phyloP scores from a whole-genome alignment of 2,113 vertebrate genomes.

The Dendropsophus ebraccatus region DNA sequence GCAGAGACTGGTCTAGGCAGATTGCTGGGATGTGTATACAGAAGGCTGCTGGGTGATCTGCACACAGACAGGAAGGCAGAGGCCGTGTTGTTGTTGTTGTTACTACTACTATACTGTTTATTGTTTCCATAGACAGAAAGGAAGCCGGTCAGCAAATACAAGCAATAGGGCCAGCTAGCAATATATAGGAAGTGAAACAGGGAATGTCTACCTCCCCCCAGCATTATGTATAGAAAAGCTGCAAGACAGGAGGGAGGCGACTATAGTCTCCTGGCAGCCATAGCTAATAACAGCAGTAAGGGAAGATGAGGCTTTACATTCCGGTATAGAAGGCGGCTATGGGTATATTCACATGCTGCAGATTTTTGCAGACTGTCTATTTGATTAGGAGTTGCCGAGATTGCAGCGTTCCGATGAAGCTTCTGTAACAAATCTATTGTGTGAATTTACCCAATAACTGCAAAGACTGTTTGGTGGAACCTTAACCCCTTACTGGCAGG shows the following conservation, averaged over 20 bases:
- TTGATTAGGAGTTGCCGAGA: too few relatives aligned
- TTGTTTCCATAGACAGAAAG: too few relatives aligned
- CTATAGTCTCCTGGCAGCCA: neutral
- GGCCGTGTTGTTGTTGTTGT: neutral
- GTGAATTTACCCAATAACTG: too few relatives aligned
- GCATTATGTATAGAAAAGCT: neutral
- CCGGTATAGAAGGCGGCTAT: neutral
- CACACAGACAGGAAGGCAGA: neutral
- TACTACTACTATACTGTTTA: too few relatives aligned
- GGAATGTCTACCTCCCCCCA: neutral
- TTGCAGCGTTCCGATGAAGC: too few relatives aligned
- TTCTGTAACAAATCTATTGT: too few relatives aligned
- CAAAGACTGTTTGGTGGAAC: too few relatives aligned
- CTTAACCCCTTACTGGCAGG: too few relatives aligned
- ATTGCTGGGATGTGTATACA: neutral
- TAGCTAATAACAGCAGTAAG: neutral
- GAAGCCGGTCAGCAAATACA: neutral
- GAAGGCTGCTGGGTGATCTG: neutral
- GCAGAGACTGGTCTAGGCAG: neutral
- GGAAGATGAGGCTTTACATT: neutral
- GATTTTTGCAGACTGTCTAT: too few relatives aligned
- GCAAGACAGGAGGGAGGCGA: neutral
- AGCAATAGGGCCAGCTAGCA: neutral
- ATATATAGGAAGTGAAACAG: neutral
- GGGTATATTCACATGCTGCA: neutral